Percentiles rank a stretch among this genome's conserved stretches.
Evolutionary conservation across 2,888 invertebrate genomes (phyloP).

Genomic region (Epistrophe eligans): DNA sequence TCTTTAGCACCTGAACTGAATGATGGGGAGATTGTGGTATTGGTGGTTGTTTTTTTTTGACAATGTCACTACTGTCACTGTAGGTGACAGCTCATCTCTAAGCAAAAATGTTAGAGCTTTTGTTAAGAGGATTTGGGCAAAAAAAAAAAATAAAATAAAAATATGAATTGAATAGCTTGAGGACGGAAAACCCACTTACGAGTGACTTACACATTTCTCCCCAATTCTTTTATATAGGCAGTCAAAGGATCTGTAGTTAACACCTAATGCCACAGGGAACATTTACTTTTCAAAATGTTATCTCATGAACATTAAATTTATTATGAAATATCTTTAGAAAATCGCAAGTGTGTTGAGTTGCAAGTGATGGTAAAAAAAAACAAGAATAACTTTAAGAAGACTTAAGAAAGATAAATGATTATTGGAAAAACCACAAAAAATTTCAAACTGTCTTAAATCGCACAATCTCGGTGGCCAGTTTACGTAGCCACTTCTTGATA

Average conservation of each 20-base stretch:
- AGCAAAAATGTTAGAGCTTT: constrained; percentile 33
- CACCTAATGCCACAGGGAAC: neutral
- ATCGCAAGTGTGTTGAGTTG: neutral
- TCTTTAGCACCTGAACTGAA: constrained; percentile 62
- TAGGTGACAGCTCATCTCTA: constrained; percentile 70
- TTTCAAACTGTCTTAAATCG: no score
- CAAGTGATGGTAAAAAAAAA: neutral
- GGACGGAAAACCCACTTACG: constrained; percentile 45
- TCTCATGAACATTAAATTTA: neutral
- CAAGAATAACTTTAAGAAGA: neutral
- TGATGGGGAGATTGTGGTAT: neutral
- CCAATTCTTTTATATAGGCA: constrained; percentile 2
- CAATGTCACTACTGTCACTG: constrained; percentile 38
- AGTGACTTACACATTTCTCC: constrained; percentile 45
- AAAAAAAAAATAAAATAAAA: constrained; percentile 1
- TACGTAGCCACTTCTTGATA: no score
- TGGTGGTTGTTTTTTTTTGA: constrained; percentile 29
- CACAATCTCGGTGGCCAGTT: no score
- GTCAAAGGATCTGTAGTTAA: neutral
- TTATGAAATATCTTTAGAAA: neutral
- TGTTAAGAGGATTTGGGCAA: constrained; percentile 18
- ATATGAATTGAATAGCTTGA: neutral
- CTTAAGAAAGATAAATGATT: neutral
- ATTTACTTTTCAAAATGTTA: constrained; percentile 4
- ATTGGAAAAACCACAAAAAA: no score